Conservation (phyloP, 2,113 vertebrate species). For the Carollia perspicillata region DNA sequence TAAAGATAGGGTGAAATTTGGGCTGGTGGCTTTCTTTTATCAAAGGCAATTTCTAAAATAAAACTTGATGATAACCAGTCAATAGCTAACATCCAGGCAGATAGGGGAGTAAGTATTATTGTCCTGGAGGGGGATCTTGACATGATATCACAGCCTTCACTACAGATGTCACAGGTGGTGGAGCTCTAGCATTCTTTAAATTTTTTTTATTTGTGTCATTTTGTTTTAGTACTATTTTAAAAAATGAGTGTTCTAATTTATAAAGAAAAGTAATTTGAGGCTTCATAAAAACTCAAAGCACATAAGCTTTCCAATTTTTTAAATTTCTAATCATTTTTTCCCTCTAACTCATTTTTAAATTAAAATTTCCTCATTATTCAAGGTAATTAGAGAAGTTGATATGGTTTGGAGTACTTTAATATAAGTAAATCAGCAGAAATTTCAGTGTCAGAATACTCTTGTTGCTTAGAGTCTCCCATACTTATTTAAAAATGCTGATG, state of each 20-base stretch:
- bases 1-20: neutral
- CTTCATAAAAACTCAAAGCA: neutral
- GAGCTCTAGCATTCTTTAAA: neutral
- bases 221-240: conserved; percentile 10
- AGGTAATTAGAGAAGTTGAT: conserved; percentile 2
- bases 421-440: neutral
- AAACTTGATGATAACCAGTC: neutral
- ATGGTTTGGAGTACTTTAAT: neutral
- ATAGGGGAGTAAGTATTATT: neutral
- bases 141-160: neutral
- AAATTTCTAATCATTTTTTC: neutral
- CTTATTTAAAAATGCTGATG: neutral
- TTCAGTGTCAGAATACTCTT: neutral
- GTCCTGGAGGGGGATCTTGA: neutral
- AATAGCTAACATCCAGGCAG: neutral
- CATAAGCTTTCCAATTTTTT: conserved; percentile 19
- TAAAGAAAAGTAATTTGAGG: neutral
- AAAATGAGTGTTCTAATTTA: neutral
- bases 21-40: neutral
- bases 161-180: neutral
- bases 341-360: neutral
- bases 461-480: neutral
- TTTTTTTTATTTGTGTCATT: neutral
- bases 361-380: conserved; percentile 17
- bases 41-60: neutral